Evolutionary conservation across 2,113 vertebrate species (phyloP).

Genomic region (Lucifuga dentata): DNA sequence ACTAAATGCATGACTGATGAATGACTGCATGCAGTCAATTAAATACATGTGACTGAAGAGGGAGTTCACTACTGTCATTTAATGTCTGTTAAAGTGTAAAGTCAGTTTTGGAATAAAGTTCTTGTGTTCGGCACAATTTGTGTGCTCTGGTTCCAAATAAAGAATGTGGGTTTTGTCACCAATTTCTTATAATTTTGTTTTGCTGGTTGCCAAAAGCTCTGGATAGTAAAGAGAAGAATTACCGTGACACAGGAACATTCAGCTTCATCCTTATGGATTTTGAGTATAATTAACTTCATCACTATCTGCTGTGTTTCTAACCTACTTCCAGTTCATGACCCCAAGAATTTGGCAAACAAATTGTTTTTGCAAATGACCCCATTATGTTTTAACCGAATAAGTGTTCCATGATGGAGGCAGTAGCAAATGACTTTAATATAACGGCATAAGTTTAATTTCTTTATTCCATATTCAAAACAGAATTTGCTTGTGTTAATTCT

Average conservation of each 20-base stretch:
- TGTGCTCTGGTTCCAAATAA: too few species aligned
- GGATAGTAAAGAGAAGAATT: too few species aligned
- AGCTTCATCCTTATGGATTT: too few species aligned
- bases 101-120: too few species aligned
- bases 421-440: background rate
- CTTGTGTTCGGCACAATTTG: too few species aligned
- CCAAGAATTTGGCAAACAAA: background rate
- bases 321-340: constrained; percentile 58
- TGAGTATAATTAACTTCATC: too few species aligned
- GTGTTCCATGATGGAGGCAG: background rate
- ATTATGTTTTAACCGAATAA: constrained; percentile 10
- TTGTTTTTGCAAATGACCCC: constrained; percentile 3
- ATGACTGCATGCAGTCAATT: constrained; percentile 57
- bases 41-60: constrained; percentile 52
- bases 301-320: constrained; percentile 1
- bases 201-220: too few species aligned
- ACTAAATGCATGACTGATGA: constrained; percentile 27
- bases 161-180: too few species aligned
- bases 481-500: background rate
- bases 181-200: too few species aligned
- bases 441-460: background rate
- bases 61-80: background rate
- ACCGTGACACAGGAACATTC: too few species aligned
- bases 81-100: background rate
- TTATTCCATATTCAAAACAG: background rate